These are phyloP conservation scores for Oedothorax gibbosus DNA, from an alignment of 1,140 invertebrate genomes.

Conservation along the genomic window DNA sequence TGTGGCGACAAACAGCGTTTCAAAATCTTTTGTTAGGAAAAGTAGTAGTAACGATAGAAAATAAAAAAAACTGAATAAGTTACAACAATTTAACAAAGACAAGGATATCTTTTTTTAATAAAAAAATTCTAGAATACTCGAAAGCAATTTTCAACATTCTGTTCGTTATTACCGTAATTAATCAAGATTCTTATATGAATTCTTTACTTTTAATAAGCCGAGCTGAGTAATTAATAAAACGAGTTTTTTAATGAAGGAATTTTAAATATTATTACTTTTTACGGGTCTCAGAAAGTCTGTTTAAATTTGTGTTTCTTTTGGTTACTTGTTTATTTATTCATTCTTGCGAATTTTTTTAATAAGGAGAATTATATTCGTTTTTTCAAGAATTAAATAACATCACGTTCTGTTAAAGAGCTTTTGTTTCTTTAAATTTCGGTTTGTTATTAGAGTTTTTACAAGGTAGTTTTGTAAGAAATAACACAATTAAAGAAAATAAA, in stretches of 20 bases:
- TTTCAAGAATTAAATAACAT: slow-evolving; percentile 25
- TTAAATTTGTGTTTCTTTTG: slow-evolving; percentile 20
- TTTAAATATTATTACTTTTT: background rate
- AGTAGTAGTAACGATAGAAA: background rate
- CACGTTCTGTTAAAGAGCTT: background rate
- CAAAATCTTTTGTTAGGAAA: slow-evolving; percentile 36
- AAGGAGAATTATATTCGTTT: slow-evolving; percentile 23
- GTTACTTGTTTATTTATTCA: slow-evolving; percentile 26
- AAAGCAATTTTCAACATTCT: slow-evolving; percentile 45
- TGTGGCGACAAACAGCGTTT: slow-evolving; percentile 31
- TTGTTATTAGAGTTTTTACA: background rate
- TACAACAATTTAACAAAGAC: slow-evolving; percentile 40
- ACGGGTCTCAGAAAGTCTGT: background rate
- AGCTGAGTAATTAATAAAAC: slow-evolving; percentile 41
- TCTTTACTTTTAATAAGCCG: slow-evolving; percentile 45
- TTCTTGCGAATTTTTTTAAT: background rate
- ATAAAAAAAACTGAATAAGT: slow-evolving; percentile 10
- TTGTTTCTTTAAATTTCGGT: background rate
- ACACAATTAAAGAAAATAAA: background rate
- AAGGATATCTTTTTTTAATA: slow-evolving; percentile 3
- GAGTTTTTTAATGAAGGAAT: slow-evolving; percentile 23
- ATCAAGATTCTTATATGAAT: slow-evolving; percentile 46
- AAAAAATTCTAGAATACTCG: slow-evolving; percentile 27
- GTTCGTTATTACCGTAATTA: slow-evolving; percentile 36
- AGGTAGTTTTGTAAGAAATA: background rate